Base-by-base conservation (phyloP, 2,113 vertebrate species). In the Hydropotes inermis region DNA sequence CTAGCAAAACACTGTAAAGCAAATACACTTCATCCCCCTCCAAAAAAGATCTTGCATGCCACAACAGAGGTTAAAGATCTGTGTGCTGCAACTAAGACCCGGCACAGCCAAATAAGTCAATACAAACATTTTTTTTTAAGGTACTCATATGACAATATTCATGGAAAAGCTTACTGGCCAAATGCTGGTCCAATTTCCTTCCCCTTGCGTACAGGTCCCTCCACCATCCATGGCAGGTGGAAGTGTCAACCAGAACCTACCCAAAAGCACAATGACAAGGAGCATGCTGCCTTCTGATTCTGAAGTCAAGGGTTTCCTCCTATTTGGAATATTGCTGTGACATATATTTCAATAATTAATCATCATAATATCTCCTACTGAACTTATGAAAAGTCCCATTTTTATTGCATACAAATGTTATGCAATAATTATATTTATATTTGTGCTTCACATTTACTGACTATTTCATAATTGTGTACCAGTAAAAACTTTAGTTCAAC, bases 401-500 rank as follows among this genome's bases (percentile, higher is more conserved):
- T 91, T 95, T 13, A 47, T 47, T 47, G 45, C 45, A 47, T 47
- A 7, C 52, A n/a, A 90, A 50, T 91, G 39, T 57, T 84, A 94
- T 33, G 7, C 10, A 39, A 17, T 54, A 64, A 93, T 82, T 8
- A 9, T 89, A 95, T 97, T 92, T 95, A 92, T 16, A 78, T 60
- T 92, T 96, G 92, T 14, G 83, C 55, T 83, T 98, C 76, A 27
- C 76, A 94, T 91, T 96, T 90, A 82, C 83, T 60, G 81, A 89
- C 5, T 96, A 95, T 16, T 97, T 98, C 79, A 55, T 52, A 95
- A 57, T 6, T 13, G 87, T n/a, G 2, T 83, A 83, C 4, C 16
- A 93, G 92, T 85, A 97, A 91, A 97, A 91, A n/a, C 94, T 92
- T 92, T 94, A 95, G 92, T 89, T 45, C 25, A 89, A 36, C 88